Conservation (phyloP, 2,888 invertebrate genomes). For the Cephonodes hylas region DNA sequence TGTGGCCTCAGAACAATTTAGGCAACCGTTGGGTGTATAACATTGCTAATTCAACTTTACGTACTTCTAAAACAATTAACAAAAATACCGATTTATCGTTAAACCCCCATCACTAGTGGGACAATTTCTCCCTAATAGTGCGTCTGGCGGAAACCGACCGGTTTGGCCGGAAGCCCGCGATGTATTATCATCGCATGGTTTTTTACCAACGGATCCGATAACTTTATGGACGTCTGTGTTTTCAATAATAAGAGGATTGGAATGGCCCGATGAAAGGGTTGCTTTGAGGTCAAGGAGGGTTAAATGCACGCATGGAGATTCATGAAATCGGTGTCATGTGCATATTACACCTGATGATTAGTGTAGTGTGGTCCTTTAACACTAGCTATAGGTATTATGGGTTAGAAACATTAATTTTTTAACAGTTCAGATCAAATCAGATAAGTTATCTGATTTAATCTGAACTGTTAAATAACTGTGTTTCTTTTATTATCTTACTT, state of each 20-base stretch:
- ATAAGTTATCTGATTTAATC: no score
- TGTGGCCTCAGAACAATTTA: no score
- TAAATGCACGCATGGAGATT: not conserved
- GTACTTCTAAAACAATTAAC: not conserved
- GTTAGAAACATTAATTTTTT: no score
- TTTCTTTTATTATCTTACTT: no score
- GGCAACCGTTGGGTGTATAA: no score
- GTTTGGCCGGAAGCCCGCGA: not conserved
- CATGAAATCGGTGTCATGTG: not conserved
- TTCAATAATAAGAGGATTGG: not conserved
- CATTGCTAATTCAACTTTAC: not conserved
- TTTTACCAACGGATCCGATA: not conserved
- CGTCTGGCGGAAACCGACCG: not conserved
- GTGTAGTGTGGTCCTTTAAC: no score
- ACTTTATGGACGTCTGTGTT: not conserved
- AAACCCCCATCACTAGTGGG: not conserved
- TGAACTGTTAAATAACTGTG: no score
- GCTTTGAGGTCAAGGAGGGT: not conserved
- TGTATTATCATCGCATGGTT: not conserved
- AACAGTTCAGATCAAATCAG: no score
- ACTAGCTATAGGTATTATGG: no score
- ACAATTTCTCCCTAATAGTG: conserved; percentile 6
- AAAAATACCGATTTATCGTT: not conserved
- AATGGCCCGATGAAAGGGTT: not conserved
- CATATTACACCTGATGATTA: no score